Base-by-base conservation (phyloP, 2,113 vertebrate species). In the Boleophthalmus pectinirostris region DNA sequence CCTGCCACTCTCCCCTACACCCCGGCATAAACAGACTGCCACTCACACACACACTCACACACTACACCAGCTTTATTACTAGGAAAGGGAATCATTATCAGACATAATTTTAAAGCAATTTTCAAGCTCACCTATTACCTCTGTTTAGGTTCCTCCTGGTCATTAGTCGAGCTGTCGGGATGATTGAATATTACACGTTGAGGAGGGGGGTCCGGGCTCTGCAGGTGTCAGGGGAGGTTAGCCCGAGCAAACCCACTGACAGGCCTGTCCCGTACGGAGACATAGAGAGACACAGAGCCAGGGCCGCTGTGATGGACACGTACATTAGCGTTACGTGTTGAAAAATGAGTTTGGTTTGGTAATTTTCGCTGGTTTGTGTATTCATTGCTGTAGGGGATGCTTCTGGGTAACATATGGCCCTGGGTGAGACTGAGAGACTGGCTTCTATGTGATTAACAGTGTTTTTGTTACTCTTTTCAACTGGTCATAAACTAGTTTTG, bases 51-150 rank as follows among this genome's bases (percentile, higher is more conserved):
- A 71, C 73, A 23, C 72, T 68, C 74, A 63, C 72, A 58, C 84
- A 46, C 71, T 69, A 56, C 45, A 15, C 75, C 46, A 47, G 77
- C 78, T 92, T 90, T 89, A 90, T 90, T 91, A 89, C 88, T 89
- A 86, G 85, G 83, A 91, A 58, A 90, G 80, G 88, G 89, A 91
- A 91, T 91, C 87, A 90, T 92, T 92, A 92, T 93, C 85, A 88
- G 86, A 89, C 79, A 90, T 93, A 92, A 93, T 94, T 93, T 93
- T 89, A 91, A 92, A 92, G 92, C 90, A 93, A 94, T 94, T 94
- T 93, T 86, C 87, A 90, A 90, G 88, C 90, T 92, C 87, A 91
- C 90, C 89, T 92, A 93, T 92, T 93, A 93, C 90, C 90, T 91
- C 87, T 93, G 92, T 93, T 93, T 93, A 89, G 91, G 91, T 94